phyloP scores from a whole-genome alignment of 2,113 vertebrate species.

The Falco punctatus region DNA sequence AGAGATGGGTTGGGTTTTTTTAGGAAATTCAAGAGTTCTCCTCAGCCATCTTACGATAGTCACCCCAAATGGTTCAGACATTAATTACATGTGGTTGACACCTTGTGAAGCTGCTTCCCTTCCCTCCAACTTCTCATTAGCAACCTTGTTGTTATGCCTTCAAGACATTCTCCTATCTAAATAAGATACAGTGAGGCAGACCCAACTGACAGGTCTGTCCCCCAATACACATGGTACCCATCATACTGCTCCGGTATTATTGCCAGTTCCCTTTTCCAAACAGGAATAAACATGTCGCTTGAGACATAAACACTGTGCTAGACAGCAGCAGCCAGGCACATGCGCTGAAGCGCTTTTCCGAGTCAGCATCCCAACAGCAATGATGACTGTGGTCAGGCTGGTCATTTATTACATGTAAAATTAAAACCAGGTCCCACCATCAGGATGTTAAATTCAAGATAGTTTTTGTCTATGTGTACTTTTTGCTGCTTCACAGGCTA shows the following conservation, averaged over 20 bases:
- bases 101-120: not conserved
- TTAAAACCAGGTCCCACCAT: not conserved
- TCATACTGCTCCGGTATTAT: not conserved
- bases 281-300: not conserved
- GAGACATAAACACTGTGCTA: not conserved
- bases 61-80: not conserved
- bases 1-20: not conserved
- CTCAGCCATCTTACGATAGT: not conserved
- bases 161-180: not conserved
- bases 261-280: not conserved
- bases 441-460: not conserved
- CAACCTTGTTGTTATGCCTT: not conserved
- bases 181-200: not conserved
- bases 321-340: not conserved
- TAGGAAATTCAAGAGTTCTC: not conserved
- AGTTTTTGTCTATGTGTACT: not conserved
- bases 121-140: not conserved
- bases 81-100: not conserved
- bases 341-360: fast-evolving
- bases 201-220: not conserved
- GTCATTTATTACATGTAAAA: not conserved
- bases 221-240: fast-evolving
- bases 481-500: not conserved
- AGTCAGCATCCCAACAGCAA: not conserved
- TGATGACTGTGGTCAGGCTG: not conserved